A percentile compares a stretch with the other conserved stretches of the same genome.
Evolutionary conservation across 1,140 invertebrate genomes (phyloP).

Genomic region (Polypedilum pembai): DNA sequence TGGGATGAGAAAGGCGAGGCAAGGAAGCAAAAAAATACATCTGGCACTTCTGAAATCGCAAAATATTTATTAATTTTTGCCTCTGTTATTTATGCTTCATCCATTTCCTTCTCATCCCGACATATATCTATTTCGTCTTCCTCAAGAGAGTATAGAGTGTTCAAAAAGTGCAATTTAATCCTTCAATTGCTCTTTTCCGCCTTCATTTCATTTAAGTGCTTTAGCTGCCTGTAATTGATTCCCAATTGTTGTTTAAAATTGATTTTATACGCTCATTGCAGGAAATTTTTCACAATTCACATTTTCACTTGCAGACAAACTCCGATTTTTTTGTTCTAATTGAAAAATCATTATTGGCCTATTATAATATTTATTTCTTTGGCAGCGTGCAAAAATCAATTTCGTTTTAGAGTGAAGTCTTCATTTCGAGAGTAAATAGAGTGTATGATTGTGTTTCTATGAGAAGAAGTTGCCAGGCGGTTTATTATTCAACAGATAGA

Average conservation of each 20-base stretch:
- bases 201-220: neutral
- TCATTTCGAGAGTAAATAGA: neutral
- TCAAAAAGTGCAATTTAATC: neutral
- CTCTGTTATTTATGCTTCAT: neutral
- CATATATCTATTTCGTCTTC: neutral
- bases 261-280: neutral
- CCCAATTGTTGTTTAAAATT: neutral
- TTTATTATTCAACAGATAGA: no score
- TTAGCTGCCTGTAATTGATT: neutral
- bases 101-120: neutral
- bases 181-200: neutral
- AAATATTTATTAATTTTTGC: slow-evolving; percentile 15
- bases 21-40: neutral
- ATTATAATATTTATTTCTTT: neutral
- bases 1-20: neutral
- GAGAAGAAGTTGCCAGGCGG: no score
- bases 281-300: neutral
- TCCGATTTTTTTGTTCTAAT: neutral
- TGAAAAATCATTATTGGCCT: slow-evolving; percentile 11
- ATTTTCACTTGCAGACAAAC: neutral
- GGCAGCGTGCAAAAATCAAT: neutral
- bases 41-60: slow-evolving; percentile 9
- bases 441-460: no score
- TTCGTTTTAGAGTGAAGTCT: slow-evolving; percentile 1
- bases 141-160: neutral